A percentile compares a stretch with the other conserved stretches of the same genome.
Conservation (phyloP, 2,797 vertebrate species). For the Sandelia bainsii region DNA sequence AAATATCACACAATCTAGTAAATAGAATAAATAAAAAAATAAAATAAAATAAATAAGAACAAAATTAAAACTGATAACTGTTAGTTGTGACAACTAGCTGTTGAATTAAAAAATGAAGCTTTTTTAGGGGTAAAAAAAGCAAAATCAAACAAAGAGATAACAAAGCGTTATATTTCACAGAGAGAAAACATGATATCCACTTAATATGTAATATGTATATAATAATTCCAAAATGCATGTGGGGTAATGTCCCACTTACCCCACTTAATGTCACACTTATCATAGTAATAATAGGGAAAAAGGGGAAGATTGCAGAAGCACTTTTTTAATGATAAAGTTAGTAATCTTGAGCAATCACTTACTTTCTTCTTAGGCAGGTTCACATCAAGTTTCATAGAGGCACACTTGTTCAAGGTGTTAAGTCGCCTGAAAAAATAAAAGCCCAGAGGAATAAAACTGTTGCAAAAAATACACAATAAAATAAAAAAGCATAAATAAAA, state of each 20-base stretch:
- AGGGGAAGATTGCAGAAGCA: no score
- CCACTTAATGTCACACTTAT: no score
- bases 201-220: no score
- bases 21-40: no score
- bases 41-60: neutral
- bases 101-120: no score
- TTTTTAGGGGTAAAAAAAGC: neutral
- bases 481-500: conserved; percentile 24
- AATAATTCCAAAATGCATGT: no score
- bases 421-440: conserved; percentile 89
- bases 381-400: conserved; percentile 99
- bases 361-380: conserved; percentile 98
- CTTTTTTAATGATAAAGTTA: neutral
- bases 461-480: conserved; percentile 7
- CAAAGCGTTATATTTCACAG: neutral
- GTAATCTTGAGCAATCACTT: conserved; percentile 63
- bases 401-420: conserved; percentile 98
- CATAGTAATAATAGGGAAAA: no score
- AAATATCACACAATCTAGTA: conserved; percentile 58
- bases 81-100: no score
- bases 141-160: neutral
- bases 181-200: neutral
- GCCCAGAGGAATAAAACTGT: conserved; percentile 38
- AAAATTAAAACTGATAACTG: no score
- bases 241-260: no score